Percentiles rank a stretch among this genome's conserved stretches.
These are phyloP conservation scores for Gopherus flavomarginatus DNA, from an alignment of 2,113 vertebrate species.

Conservation along the genomic window DNA sequence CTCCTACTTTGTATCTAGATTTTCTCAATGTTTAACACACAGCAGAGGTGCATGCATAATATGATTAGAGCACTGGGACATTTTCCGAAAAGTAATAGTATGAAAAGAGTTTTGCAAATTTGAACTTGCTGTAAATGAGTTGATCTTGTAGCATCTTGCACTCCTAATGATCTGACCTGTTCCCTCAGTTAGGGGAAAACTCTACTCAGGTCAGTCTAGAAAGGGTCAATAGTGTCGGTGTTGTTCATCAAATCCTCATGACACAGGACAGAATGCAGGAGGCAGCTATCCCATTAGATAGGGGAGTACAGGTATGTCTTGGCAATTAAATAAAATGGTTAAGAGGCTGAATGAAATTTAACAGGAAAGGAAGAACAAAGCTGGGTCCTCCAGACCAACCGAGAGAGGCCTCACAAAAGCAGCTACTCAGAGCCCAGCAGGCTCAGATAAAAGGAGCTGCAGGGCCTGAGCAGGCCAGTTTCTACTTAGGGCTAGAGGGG, in stretches of 20 bases:
- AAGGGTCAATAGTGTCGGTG: background rate
- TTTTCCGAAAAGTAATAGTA: background rate
- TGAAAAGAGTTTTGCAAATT: background rate
- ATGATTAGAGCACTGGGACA: background rate
- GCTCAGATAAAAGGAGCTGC: no score
- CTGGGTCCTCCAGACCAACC: background rate
- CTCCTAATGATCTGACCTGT: background rate
- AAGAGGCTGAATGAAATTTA: background rate
- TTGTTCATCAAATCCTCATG: background rate
- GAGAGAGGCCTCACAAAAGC: background rate
- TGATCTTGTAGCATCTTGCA: background rate
- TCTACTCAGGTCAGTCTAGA: background rate
- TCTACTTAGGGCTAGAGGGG: no score
- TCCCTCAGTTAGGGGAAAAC: background rate
- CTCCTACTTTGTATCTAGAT: background rate
- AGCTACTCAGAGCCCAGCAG: no score
- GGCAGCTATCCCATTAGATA: background rate
- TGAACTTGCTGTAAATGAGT: background rate
- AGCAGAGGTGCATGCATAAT: background rate
- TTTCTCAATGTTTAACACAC: background rate
- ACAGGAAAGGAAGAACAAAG: background rate
- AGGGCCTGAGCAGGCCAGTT: no score
- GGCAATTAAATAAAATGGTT: background rate
- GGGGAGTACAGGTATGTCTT: background rate
- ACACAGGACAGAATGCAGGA: background rate